Evolutionary conservation across 2,888 invertebrate species (phyloP), one percentile per base, ranked within the genome.

Genomic region (Caenorhabditis sp.): DNA sequence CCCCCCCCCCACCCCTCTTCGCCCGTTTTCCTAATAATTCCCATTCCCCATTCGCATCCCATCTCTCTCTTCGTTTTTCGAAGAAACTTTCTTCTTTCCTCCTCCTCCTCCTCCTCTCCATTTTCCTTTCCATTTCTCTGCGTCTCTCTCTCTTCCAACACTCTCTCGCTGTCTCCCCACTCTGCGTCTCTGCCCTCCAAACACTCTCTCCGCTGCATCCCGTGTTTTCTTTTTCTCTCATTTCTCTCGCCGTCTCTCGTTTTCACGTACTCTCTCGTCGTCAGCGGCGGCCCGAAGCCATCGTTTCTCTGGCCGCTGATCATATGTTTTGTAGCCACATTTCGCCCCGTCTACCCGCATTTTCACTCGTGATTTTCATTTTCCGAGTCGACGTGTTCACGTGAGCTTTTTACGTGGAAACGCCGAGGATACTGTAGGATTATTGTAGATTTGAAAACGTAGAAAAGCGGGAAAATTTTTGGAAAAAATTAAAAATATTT

Each of bases 151-250:
- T 40, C 20, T 32, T 28, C 35, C 37, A 58, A n/a, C 35, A 18
- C 24, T 35, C 60, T 28, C 32, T 55, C 51, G 40, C n/a, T 18
- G 13, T 60, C 40, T 5, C 40, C 11, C 44, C 55, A 15, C 64
- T 60, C 40, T 37, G 26, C 60, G 50, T 44, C 76, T 68, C 68
- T 77, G 53, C 9, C 56, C 61, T 35, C 60, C 55, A 24, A 65
- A 40, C 70, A 44, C 64, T 70, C 70, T 70, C 64, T 47, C 64
- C 40, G 51, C 37, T 37, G 24, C 55, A 9, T 22, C 51, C 47
- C 55, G 55, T 40, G 53, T 55, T 56, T 56, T 55, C 56, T 37
- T 28, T 64, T 44, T 20, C 26, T 65, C 44, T 53, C 24, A 9
- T 56, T 51, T 40, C 61, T 44, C 56, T 69, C n/a, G n/a, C 20